Evolutionary conservation across 30 jellyfish, hydroid and myxozoan genomes (phyloP), one percentile per base, ranked within the genome.

Genomic region (Cassiopea andromeda): DNA sequence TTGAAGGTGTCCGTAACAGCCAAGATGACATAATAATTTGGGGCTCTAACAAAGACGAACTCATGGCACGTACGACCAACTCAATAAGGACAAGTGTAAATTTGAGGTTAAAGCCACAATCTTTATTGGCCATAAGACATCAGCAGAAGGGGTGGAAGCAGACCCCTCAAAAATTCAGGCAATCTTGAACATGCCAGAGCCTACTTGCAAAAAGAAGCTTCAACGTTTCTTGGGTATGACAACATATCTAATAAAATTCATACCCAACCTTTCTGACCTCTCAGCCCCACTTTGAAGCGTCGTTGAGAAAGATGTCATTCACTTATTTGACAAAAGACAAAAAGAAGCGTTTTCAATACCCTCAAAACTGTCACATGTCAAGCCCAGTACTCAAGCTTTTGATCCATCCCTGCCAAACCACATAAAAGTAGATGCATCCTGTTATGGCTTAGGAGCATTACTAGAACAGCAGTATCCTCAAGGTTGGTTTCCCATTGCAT

Each of bases 401-500:
- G 61, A 90, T 77, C 97, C 97, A 50, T 61, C 88, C 15, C 68
- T 75, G 18, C 90, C 91, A 73, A 90, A 69, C 17, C 84, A 90
- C 50, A 61, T 83, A 47, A 66, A 66, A 45, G 79, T 71, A 81
- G 88, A 69, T 78, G 92, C 94, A 46, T 74, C 91, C 46, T 45
- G 69, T 72, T 76, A 83, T 17, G 95, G 94, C 68, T 87, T 91
- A 9, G 94, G 97, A 16, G 97, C 97, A 50, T 12, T 74, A 64
- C 72, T 90, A 17, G 97, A 90, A 66, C 95, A 90, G 73, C 90
- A 69, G 60, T 91, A 82, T 75, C 85, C 38, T 10, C 61, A 48
- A 59, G 94, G 60, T 38, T 90, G 97, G 97, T 48, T 83, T 75
- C 97, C 97, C 7, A 88, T 91, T 77, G 97, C 97, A 27, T 91